Evolutionary conservation across 2,888 invertebrate genomes (phyloP), one percentile per base, ranked within the genome.

Genomic region (Eledona agricola): DNA sequence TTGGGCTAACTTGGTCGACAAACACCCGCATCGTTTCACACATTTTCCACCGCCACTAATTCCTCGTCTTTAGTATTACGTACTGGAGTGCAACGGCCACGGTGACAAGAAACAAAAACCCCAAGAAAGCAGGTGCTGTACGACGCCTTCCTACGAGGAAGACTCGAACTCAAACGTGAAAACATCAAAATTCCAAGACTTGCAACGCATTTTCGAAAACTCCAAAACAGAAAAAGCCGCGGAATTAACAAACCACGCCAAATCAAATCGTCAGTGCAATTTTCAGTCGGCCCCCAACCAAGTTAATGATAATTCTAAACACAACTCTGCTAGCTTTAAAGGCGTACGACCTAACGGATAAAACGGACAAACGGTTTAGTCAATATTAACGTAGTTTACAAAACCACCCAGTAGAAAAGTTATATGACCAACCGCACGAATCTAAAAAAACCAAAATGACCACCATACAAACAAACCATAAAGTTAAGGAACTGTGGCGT

Each of bases 261-360:
- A 58, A 32, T 61, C 62, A 51, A 61, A 64, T 51, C 63, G 60
- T 4, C 63, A 66, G 51, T 57, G 60, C 45, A 60, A 59, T 47
- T 23, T 45, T 61, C 68, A 12, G 55, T 63, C 17, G 35, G 34
- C 16, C 35, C 12, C 15, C 1, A 42, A 20, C 11, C 1, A 25
- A 19, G 20, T 35, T 28, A 12, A 32, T 13, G 26, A 19, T 9
- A 22, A 35, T 20, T 37, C 20, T 28, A 35, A 47, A 37, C 20
- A 9, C 7, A 40, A 22, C 11, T 37, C 37, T 5, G 20, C 20
- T 19, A 47, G 37, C 31, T 42, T 51, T 22, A 42, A 45, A 58
- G 42, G 38, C 72, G 29, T 56, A 74, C 43, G 72, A 15, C 74
- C 76, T 10, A 76, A 76, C 58, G 76, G 74, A 59, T 76, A 72